Evolutionary conservation across 35 echinoderm and acorn worm genomes (phyloP).

Genomic region (Ophiothrix spiculata): DNA sequence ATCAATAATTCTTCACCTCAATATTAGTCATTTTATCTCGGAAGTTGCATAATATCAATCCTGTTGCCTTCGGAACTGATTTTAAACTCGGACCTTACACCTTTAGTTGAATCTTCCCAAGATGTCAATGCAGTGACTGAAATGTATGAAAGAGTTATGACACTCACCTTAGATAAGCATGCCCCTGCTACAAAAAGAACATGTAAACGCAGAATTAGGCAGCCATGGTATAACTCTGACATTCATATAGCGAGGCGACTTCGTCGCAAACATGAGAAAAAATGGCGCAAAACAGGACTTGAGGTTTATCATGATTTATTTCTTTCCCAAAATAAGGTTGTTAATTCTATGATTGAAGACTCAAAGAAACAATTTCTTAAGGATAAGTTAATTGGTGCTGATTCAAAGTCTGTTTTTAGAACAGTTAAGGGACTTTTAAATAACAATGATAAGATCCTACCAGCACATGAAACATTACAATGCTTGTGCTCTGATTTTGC

Average conservation of each 20-base stretch:
- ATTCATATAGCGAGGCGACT: neutral
- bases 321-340: neutral
- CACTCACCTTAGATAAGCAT: too few species aligned
- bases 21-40: too few species aligned
- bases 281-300: neutral
- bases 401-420: neutral
- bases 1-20: too few species aligned
- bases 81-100: too few species aligned
- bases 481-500: slow-evolving; percentile 4
- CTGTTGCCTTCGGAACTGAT: too few species aligned
- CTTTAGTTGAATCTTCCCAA: too few species aligned
- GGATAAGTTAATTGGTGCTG: neutral
- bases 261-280: neutral
- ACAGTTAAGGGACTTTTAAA: neutral
- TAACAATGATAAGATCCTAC: neutral
- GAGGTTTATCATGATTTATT: neutral
- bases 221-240: slow-evolving; percentile 19
- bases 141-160: too few species aligned
- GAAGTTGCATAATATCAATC: too few species aligned
- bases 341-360: neutral
- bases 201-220: neutral
- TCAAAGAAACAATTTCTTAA: neutral
- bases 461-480: neutral
- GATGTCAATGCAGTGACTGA: too few species aligned
- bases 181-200: slow-evolving; percentile 12